Percentiles rank a stretch among this genome's conserved stretches.
phyloP scores from a whole-genome alignment of 2,113 vertebrate genomes.

The Nyctibius bracteatus region DNA sequence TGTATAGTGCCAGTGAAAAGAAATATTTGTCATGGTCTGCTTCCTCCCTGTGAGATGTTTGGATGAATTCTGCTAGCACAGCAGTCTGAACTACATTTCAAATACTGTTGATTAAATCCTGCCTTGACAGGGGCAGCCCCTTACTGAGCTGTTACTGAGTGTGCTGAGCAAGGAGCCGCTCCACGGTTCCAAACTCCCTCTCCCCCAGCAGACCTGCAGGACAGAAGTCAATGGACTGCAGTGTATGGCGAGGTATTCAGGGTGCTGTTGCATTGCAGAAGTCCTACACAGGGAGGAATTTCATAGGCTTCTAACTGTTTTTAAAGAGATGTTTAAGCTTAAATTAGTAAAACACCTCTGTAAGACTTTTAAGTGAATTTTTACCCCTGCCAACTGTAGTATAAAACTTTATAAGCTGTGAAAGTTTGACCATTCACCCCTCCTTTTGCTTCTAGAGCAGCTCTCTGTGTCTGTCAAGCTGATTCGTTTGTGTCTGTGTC shows the following conservation, averaged over 20 bases:
- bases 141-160: not conserved
- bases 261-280: not conserved
- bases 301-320: not conserved
- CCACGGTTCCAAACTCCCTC: not conserved
- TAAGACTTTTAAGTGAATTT: not conserved
- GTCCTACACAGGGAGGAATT: not conserved
- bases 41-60: conserved; percentile 1
- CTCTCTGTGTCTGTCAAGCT: not conserved
- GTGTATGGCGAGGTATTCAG: not conserved
- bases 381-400: not conserved
- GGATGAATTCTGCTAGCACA: conserved; percentile 23
- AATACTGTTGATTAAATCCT: conserved; percentile 3
- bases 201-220: not conserved
- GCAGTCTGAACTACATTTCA: not conserved
- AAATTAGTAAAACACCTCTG: not conserved
- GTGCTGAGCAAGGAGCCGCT: not conserved
- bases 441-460: not conserved
- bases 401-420: not conserved
- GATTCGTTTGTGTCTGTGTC: not conserved
- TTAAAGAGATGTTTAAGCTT: not conserved
- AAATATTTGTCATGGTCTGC: conserved; percentile 45
- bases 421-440: not conserved
- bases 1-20: conserved; percentile 36
- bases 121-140: not conserved
- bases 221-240: not conserved